Percentiles rank a stretch among this genome's conserved stretches.
These are phyloP conservation scores for Jordanella pulchra DNA, from an alignment of 2,797 vertebrate genomes.

Conservation along the genomic window DNA sequence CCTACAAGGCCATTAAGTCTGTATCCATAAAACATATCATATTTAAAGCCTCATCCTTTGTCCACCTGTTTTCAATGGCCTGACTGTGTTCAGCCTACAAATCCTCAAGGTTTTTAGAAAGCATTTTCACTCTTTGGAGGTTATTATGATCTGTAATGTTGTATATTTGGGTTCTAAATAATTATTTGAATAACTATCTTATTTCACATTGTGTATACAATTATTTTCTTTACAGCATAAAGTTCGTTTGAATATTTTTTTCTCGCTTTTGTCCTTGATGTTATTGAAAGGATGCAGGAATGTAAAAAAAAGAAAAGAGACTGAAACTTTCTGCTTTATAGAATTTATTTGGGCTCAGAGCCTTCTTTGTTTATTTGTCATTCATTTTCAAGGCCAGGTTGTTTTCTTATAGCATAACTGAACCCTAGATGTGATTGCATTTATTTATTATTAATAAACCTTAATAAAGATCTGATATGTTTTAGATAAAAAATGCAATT, in stretches of 20 bases:
- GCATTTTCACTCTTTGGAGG: constrained; percentile 7
- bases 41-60: constrained; percentile 24
- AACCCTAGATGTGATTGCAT: neutral
- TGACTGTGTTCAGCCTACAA: constrained; percentile 9
- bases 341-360: neutral
- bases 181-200: constrained; percentile 21
- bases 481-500: no score
- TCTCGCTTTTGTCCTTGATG: constrained; percentile 7
- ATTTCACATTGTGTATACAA: neutral
- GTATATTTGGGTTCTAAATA: constrained; percentile 11
- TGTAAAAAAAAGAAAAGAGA: constrained; percentile 3
- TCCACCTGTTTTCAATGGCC: constrained; percentile 18
- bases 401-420: constrained; percentile 1
- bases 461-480: neutral
- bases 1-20: constrained; percentile 23
- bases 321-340: neutral
- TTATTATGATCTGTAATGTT: neutral
- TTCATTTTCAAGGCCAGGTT: neutral
- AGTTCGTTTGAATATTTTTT: constrained; percentile 8
- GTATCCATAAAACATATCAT: constrained; percentile 19
- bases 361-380: neutral
- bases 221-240: neutral
- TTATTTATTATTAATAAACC: neutral
- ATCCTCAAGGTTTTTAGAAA: constrained; percentile 22
- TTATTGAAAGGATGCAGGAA: neutral